phyloP scores from a whole-genome alignment of 2,888 invertebrate species.

The Protodeltote pygarga region DNA sequence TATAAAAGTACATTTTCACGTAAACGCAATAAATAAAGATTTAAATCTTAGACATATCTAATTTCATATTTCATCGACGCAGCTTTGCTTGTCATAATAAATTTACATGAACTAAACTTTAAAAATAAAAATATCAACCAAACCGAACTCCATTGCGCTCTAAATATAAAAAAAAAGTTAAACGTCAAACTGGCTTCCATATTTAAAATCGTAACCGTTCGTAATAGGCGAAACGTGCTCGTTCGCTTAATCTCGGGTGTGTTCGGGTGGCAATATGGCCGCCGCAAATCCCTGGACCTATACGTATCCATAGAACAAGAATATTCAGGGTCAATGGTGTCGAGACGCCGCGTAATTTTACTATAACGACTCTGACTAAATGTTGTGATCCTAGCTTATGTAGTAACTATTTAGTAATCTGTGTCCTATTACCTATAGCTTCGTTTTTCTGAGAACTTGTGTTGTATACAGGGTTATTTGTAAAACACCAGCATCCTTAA shows the following conservation, averaged over 20 bases:
- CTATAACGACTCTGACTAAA: conserved; percentile 8
- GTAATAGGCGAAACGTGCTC: conserved; percentile 57
- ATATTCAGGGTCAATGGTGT: conserved; percentile 32
- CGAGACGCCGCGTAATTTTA: conserved; percentile 8
- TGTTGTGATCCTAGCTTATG: too few relatives aligned
- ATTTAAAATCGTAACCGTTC: conserved; percentile 50
- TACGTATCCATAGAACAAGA: conserved; percentile 32
- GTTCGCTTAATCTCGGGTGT: conserved; percentile 51
- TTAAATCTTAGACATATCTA: too few relatives aligned
- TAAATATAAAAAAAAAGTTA: conserved; percentile 17
- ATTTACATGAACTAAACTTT: conserved; percentile 13
- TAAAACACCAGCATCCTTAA: too few relatives aligned
- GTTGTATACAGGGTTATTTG: too few relatives aligned
- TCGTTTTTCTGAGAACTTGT: too few relatives aligned
- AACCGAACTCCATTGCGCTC: conserved; percentile 8
- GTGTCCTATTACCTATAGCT: too few relatives aligned
- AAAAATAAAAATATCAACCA: conserved; percentile 30
- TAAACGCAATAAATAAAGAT: too few relatives aligned
- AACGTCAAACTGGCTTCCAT: conserved; percentile 41
- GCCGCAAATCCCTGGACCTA: conserved; percentile 48
- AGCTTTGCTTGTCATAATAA: conserved; percentile 32
- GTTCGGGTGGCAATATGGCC: conserved; percentile 14
- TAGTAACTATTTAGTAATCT: too few relatives aligned
- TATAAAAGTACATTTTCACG: too few relatives aligned
- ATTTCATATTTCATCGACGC: conserved; percentile 4